Conservation (phyloP, 2,797 vertebrate species). For the Morus bassanus region DNA sequence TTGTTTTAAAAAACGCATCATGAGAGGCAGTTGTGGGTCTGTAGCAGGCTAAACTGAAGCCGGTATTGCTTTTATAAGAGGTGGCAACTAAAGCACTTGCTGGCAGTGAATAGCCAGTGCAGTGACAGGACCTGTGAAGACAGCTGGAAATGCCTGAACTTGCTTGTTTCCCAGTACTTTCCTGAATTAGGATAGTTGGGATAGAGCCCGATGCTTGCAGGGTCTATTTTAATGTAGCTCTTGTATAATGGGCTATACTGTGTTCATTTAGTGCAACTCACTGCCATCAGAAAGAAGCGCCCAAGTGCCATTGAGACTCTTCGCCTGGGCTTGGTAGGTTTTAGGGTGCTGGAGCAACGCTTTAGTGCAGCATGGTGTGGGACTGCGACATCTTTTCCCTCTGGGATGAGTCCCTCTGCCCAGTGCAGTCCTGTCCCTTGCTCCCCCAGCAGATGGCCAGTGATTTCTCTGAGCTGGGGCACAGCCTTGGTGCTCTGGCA, state of each 20-base stretch:
- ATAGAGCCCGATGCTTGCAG: not conserved
- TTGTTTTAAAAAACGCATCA: not conserved
- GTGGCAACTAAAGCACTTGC: not conserved
- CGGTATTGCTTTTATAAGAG: not conserved
- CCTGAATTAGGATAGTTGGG: not conserved
- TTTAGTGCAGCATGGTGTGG: no score
- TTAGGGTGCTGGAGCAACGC: not conserved
- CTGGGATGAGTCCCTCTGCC: not conserved
- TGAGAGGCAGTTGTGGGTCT: not conserved
- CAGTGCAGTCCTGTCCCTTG: not conserved
- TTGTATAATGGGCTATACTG: not conserved
- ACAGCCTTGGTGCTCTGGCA: not conserved
- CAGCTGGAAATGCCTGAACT: not conserved
- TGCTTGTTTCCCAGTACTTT: not conserved
- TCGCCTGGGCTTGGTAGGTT: not conserved
- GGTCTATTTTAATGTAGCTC: not conserved
- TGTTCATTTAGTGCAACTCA: rapidly evolving
- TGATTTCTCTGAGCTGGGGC: not conserved
- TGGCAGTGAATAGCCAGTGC: not conserved
- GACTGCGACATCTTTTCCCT: not conserved
- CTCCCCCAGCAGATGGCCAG: not conserved
- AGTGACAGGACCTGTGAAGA: not conserved
- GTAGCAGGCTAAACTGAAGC: not conserved
- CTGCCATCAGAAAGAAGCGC: not conserved
- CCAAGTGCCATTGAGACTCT: not conserved